Evolutionary conservation across 2,888 invertebrate species (phyloP).

Genomic region (Synanthedon vespiformis): DNA sequence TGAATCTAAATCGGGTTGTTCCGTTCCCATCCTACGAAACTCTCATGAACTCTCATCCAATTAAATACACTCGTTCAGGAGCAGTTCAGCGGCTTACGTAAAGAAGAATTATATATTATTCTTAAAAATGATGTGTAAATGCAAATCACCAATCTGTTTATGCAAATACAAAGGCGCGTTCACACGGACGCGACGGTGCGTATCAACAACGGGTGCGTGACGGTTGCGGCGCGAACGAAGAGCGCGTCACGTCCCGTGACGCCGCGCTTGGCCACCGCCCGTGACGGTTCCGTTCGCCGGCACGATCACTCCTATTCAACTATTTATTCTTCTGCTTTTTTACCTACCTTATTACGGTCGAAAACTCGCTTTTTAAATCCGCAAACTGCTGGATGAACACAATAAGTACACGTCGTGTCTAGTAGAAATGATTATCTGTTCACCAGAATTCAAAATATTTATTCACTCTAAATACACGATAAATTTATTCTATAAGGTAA

Average conservation of each 20-base stretch:
- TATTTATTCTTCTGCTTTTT: slow-evolving; percentile 38
- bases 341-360: slow-evolving; percentile 24
- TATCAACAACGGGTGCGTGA: slow-evolving; percentile 19
- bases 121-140: background rate
- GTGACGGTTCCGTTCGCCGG: slow-evolving; percentile 61
- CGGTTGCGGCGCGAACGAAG: slow-evolving; percentile 16
- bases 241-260: slow-evolving; percentile 48
- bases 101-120: background rate
- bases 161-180: slow-evolving; percentile 53
- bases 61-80: too few species aligned
- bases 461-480: too few species aligned
- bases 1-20: too few species aligned
- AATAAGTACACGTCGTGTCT: too few species aligned
- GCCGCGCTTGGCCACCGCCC: slow-evolving; percentile 34
- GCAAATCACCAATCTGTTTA: slow-evolving; percentile 12
- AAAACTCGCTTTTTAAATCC: slow-evolving; percentile 55
- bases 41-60: too few species aligned
- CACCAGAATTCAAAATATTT: too few species aligned
- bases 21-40: too few species aligned
- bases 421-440: too few species aligned
- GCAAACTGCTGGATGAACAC: slow-evolving; percentile 18
- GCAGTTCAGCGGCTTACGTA: too few species aligned
- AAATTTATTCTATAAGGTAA: too few species aligned
- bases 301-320: slow-evolving; percentile 47
- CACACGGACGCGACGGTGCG: slow-evolving; percentile 43